Conservation (phyloP, 2,888 invertebrate species). For the Octodonta nipae region DNA sequence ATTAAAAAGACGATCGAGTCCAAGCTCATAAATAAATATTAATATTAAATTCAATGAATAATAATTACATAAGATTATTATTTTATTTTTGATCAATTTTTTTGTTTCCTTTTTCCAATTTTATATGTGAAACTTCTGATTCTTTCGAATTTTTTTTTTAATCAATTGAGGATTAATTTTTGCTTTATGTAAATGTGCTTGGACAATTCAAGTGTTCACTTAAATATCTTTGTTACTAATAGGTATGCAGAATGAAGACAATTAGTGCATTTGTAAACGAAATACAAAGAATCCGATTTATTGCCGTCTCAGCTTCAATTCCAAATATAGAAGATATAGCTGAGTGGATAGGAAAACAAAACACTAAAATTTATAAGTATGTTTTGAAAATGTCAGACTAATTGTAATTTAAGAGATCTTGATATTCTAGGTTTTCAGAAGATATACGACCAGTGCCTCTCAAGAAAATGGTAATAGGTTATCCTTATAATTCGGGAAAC, state of each 20-base stretch:
- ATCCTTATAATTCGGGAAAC: slow-evolving; percentile 42
- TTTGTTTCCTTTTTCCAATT: too few species aligned
- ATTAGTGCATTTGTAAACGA: slow-evolving; percentile 28
- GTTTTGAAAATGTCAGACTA: background rate
- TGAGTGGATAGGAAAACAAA: slow-evolving; percentile 49
- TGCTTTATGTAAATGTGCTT: too few species aligned
- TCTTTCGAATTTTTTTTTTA: too few species aligned
- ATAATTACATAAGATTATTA: too few species aligned
- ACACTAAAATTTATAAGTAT: slow-evolving; percentile 39
- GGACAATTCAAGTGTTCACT: too few species aligned
- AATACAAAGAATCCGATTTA: slow-evolving; percentile 45
- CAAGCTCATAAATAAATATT: too few species aligned
- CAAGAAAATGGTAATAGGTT: slow-evolving; percentile 60
- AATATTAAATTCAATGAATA: too few species aligned
- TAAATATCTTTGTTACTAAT: slow-evolving; percentile 8
- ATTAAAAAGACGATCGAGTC: too few species aligned
- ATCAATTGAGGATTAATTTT: too few species aligned
- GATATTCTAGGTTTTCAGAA: slow-evolving; percentile 48
- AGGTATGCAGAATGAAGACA: slow-evolving; percentile 59
- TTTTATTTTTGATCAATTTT: too few species aligned
- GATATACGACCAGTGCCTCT: slow-evolving; percentile 60
- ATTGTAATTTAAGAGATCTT: slow-evolving; percentile 1
- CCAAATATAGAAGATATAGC: slow-evolving; percentile 65
- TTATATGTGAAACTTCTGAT: too few species aligned
- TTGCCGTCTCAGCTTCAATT: slow-evolving; percentile 68